These are phyloP conservation scores for Echinops telfairi DNA, from an alignment of 2,113 vertebrate species.

Conservation along the genomic window DNA sequence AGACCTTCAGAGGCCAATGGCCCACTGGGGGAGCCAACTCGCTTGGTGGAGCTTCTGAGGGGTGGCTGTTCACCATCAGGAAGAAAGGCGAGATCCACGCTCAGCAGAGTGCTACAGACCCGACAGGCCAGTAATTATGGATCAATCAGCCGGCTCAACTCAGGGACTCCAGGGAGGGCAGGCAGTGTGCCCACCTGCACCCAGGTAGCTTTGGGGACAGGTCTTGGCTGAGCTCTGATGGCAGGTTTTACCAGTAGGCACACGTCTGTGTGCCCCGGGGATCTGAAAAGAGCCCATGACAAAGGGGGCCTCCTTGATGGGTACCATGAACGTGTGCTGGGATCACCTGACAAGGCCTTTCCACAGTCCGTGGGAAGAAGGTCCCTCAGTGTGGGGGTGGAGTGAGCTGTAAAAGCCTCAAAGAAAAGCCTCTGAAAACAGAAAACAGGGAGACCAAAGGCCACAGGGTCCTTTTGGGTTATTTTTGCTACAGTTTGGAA, in stretches of 20 bases:
- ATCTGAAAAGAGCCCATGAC: not conserved
- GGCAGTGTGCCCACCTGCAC: accelerated
- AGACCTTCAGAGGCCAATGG: not conserved
- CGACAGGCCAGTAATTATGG: too few relatives aligned
- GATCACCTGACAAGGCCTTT: not conserved
- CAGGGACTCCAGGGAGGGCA: accelerated
- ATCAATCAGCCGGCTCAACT: too few relatives aligned
- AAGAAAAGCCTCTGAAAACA: not conserved
- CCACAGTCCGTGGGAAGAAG: not conserved
- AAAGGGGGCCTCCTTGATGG: too few relatives aligned
- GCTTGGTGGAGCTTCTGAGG: too few relatives aligned
- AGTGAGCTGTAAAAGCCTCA: not conserved
- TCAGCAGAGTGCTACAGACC: too few relatives aligned
- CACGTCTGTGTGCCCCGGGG: not conserved
- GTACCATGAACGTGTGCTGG: not conserved
- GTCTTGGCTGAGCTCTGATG: too few relatives aligned
- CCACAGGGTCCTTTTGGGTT: not conserved
- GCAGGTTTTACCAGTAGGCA: too few relatives aligned
- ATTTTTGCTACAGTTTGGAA: not conserved
- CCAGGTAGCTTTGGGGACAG: not conserved
- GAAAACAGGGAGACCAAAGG: not conserved
- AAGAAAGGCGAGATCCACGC: too few relatives aligned
- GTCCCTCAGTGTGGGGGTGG: not conserved
- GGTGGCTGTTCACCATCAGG: too few relatives aligned
- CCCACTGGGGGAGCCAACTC: not conserved